Percentiles rank a stretch among this genome's conserved stretches.
Conservation (phyloP, 2,113 vertebrate genomes). For the Falco punctatus region DNA sequence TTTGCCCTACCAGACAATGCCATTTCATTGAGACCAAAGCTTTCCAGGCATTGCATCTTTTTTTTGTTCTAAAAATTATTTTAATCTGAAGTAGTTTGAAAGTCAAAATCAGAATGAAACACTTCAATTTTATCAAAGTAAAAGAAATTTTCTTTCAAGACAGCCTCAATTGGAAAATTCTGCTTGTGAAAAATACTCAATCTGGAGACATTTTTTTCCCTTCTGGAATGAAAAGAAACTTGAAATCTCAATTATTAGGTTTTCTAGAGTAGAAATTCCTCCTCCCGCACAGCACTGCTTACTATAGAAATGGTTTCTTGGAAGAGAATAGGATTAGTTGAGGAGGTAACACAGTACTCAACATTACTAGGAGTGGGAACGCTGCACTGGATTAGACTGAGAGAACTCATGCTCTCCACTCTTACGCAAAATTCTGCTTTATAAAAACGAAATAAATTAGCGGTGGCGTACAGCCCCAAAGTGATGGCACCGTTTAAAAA, state of each 20-base stretch:
- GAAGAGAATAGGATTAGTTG: not conserved
- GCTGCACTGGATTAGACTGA: not conserved
- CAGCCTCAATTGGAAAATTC: not conserved
- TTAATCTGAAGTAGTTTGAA: not conserved
- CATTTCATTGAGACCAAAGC: not conserved
- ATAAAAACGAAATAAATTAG: not conserved
- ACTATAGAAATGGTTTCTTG: not conserved
- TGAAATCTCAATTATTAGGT: not conserved
- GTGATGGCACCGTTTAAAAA: not conserved
- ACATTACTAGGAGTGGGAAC: not conserved
- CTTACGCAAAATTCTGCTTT: not conserved
- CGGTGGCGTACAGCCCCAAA: not conserved
- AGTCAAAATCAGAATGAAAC: not conserved
- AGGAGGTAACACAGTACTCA: not conserved
- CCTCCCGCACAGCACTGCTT: not conserved
- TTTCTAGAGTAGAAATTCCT: conserved; percentile 2
- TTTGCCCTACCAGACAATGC: not conserved
- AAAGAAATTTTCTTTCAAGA: not conserved
- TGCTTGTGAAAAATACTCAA: not conserved
- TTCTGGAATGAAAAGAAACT: not conserved
- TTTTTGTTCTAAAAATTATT: not conserved
- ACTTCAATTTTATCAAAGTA: not conserved
- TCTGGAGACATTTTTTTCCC: not conserved
- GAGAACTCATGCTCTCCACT: not conserved
- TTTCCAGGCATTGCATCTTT: not conserved